Evolutionary conservation across 2,888 invertebrate species (phyloP).

Genomic region (Lingula anatina): DNA sequence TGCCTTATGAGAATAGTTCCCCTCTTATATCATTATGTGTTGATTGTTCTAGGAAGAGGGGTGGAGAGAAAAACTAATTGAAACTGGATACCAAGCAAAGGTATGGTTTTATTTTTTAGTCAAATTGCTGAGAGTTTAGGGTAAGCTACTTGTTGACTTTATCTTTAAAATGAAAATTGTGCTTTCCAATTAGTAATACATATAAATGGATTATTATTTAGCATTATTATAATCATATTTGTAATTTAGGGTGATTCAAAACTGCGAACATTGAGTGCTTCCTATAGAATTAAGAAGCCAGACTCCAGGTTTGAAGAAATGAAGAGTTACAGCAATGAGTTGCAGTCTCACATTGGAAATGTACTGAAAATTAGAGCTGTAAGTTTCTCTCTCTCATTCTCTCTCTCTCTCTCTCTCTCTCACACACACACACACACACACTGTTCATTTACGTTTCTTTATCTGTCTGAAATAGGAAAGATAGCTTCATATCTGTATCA

Average conservation of each 20-base stretch:
- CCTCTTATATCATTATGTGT: neutral
- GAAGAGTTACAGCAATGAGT: conserved; percentile 69
- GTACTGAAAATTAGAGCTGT: conserved; percentile 52
- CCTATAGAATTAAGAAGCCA: conserved; percentile 68
- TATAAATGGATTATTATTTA: too few relatives aligned
- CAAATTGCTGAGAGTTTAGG: too few relatives aligned
- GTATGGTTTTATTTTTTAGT: conserved; percentile 21
- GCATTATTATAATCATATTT: too few relatives aligned
- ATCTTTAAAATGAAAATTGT: too few relatives aligned
- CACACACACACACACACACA: too few relatives aligned
- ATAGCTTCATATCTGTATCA: too few relatives aligned
- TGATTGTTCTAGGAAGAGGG: conserved; percentile 60
- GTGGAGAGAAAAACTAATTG: conserved; percentile 73
- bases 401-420: too few relatives aligned
- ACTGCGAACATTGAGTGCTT: conserved; percentile 68
- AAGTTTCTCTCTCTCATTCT: conserved; percentile 22
- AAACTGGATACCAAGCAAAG: conserved; percentile 60
- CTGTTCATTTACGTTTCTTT: too few relatives aligned
- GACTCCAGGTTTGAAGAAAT: conserved; percentile 69
- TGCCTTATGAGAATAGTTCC: too few relatives aligned
- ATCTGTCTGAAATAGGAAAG: too few relatives aligned
- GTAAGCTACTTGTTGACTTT: too few relatives aligned
- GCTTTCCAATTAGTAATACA: too few relatives aligned
- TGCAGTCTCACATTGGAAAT: conserved; percentile 57
- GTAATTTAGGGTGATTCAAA: conserved; percentile 78